Conservation (phyloP, 2,888 invertebrate genomes). For the Euplexia lucipara region DNA sequence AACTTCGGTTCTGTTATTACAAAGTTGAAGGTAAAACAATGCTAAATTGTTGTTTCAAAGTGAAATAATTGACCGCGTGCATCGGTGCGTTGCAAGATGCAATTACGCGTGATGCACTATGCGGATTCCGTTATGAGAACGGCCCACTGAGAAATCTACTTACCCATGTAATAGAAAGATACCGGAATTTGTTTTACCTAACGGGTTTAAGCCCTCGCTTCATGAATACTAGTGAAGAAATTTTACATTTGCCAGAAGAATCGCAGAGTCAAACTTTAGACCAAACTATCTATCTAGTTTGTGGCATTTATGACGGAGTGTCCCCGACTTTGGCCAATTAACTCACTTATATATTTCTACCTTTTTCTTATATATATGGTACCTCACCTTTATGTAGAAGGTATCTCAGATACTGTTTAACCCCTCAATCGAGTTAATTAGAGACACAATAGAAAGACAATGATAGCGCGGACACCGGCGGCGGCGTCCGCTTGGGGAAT, state of each 20-base stretch:
- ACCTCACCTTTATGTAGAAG: too few species aligned
- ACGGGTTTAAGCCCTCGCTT: conserved; percentile 30
- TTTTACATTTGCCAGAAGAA: background rate
- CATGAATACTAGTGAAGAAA: conserved; percentile 10
- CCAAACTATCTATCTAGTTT: too few species aligned
- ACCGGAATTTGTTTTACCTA: conserved; percentile 49
- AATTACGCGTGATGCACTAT: conserved; percentile 74
- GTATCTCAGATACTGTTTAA: too few species aligned
- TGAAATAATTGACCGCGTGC: conserved; percentile 59
- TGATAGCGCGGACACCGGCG: too few species aligned
- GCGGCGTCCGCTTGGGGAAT: too few species aligned
- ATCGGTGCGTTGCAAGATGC: conserved; percentile 71
- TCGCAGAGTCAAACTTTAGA: too few species aligned
- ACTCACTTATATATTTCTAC: too few species aligned
- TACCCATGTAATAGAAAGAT: conserved; percentile 54
- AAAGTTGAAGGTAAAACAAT: conserved; percentile 18
- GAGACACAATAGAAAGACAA: too few species aligned
- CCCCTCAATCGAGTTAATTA: too few species aligned
- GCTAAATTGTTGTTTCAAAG: conserved; percentile 40
- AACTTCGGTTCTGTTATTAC: conserved; percentile 15
- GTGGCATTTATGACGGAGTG: too few species aligned
- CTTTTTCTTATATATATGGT: too few species aligned
- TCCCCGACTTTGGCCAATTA: too few species aligned
- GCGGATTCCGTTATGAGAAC: conserved; percentile 74
- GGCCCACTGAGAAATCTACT: conserved; percentile 49